These are phyloP conservation scores for Macrostomum cliftonense DNA, from an alignment of 2,888 invertebrate genomes.

Conservation along the genomic window DNA sequence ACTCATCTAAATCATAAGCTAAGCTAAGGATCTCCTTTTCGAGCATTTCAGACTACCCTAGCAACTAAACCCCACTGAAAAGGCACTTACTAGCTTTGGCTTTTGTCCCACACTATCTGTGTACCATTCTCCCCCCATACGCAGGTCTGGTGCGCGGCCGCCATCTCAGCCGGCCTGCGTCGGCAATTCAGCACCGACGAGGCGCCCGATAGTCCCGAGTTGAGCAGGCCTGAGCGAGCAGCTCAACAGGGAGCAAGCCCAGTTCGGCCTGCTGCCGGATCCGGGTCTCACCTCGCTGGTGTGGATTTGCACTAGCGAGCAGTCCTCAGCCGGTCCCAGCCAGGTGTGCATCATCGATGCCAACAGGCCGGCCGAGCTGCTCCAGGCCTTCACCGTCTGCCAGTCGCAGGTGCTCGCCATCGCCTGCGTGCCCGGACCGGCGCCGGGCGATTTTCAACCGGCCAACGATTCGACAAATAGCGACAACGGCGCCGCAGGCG, in stretches of 20 bases:
- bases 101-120: too few relatives aligned
- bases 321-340: conserved; percentile 22
- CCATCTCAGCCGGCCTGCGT: too few relatives aligned
- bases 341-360: conserved; percentile 64
- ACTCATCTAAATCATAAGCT: too few relatives aligned
- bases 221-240: background rate
- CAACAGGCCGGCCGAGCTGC: conserved; percentile 78
- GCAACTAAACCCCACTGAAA: too few relatives aligned
- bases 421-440: conserved; percentile 68
- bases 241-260: background rate
- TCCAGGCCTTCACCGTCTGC: conserved; percentile 79
- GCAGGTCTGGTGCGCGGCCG: too few relatives aligned
- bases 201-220: background rate
- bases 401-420: conserved; percentile 83
- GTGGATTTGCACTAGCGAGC: conserved; percentile 69
- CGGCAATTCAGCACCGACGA: too few relatives aligned
- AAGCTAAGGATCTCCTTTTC: too few relatives aligned
- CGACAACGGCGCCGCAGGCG: too few relatives aligned
- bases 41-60: too few relatives aligned
- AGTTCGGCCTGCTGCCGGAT: background rate
- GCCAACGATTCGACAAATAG: too few relatives aligned
- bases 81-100: too few relatives aligned
- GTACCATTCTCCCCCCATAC: too few relatives aligned
- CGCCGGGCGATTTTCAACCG: background rate
- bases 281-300: conserved; percentile 55